These are phyloP conservation scores for Watsonalla cultraria DNA, from an alignment of 2,888 invertebrate species.

Conservation along the genomic window DNA sequence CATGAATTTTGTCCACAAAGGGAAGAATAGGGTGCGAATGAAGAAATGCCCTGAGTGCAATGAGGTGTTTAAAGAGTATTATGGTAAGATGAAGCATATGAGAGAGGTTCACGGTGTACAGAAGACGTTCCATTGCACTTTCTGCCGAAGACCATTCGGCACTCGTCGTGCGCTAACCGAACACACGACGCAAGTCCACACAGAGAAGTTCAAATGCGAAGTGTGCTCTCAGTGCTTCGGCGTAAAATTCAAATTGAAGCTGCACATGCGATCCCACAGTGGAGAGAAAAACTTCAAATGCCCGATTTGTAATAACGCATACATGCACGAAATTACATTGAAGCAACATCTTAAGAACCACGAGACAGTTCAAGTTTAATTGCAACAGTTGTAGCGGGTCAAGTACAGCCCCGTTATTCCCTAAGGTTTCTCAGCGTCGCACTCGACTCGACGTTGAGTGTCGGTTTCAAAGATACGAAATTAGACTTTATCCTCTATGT, in stretches of 20 bases:
- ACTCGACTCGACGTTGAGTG: conserved; percentile 13
- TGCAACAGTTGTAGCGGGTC: conserved; percentile 29
- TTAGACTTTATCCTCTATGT: no score
- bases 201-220: conserved; percentile 62
- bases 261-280: conserved; percentile 59
- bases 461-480: no score
- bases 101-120: conserved; percentile 40
- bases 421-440: conserved; percentile 28
- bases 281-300: conserved; percentile 62
- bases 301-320: conserved; percentile 57
- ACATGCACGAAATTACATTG: conserved; percentile 56
- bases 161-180: conserved; percentile 43
- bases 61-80: conserved; percentile 45
- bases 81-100: conserved; percentile 43
- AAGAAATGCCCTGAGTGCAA: conserved; percentile 44
- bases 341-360: conserved; percentile 64
- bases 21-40: conserved; percentile 27
- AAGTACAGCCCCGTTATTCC: conserved; percentile 18
- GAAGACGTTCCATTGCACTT: conserved; percentile 35
- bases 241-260: conserved; percentile 59
- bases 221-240: conserved; percentile 64
- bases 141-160: conserved; percentile 35
- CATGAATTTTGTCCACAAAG: conserved; percentile 48
- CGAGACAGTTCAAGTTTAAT: conserved; percentile 21
- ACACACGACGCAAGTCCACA: conserved; percentile 47